A percentile compares a stretch with the other conserved stretches of the same genome.
Conservation (phyloP, 1,140 invertebrate genomes). For the Grapholita molesta region DNA sequence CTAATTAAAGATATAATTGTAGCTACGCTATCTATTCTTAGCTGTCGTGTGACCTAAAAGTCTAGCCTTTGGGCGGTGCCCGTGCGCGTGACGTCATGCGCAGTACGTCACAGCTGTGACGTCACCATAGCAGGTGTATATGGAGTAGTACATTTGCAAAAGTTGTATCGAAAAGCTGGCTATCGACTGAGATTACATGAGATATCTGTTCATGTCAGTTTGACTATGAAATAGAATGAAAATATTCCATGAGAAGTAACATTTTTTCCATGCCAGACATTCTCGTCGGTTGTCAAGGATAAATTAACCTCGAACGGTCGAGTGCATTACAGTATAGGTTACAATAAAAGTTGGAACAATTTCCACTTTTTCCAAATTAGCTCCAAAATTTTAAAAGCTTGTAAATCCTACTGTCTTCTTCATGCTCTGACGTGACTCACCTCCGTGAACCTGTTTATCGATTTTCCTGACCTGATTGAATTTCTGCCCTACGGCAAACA, state of each 20-base stretch:
- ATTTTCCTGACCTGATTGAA: background rate
- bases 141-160: background rate
- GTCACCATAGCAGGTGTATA: constrained; percentile 23
- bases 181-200: no score
- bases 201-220: no score
- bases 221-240: no score
- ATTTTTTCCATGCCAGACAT: no score
- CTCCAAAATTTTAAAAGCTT: no score
- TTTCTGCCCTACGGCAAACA: background rate
- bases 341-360: no score
- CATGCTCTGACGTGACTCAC: background rate
- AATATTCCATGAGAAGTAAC: no score
- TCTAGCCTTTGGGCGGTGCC: background rate
- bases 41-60: constrained; percentile 3
- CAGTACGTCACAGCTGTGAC: constrained; percentile 38
- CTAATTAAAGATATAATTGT: background rate
- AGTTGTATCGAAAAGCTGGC: background rate
- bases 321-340: no score
- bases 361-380: no score
- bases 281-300: no score
- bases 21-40: background rate
- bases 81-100: constrained; percentile 38
- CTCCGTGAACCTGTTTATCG: background rate
- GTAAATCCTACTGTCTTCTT: background rate
- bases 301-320: no score